Percentiles rank a stretch among this genome's conserved stretches.
These are phyloP conservation scores for Pectinophora gossypiella DNA, from an alignment of 1,140 invertebrate species.

Conservation along the genomic window DNA sequence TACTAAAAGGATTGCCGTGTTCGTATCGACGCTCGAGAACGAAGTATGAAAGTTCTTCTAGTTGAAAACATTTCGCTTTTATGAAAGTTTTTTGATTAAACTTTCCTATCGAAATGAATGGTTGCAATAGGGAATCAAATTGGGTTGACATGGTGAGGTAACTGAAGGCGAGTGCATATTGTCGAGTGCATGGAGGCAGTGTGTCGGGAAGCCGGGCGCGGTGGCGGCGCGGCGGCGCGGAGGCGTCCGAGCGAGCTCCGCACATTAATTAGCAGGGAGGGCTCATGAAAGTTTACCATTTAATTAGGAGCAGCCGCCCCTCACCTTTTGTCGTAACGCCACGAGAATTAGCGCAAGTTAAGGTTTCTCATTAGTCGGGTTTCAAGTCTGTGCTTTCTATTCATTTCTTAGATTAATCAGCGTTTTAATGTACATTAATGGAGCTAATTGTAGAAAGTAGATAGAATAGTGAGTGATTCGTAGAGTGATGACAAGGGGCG, in stretches of 20 bases:
- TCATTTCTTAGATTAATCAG: background rate
- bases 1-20: slow-evolving; percentile 68
- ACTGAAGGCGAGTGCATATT: background rate
- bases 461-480: too few species aligned
- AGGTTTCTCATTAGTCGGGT: slow-evolving; percentile 36
- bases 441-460: too few species aligned
- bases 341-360: slow-evolving; percentile 39
- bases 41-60: slow-evolving; percentile 26
- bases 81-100: slow-evolving; percentile 13
- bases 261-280: slow-evolving; percentile 67
- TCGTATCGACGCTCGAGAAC: slow-evolving; percentile 42
- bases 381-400: slow-evolving; percentile 18
- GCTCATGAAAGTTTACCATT: slow-evolving; percentile 74
- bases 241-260: slow-evolving; percentile 51
- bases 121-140: background rate
- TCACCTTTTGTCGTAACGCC: slow-evolving; percentile 50
- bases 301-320: slow-evolving; percentile 65
- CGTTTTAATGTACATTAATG: background rate
- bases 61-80: slow-evolving; percentile 12
- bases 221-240: slow-evolving; percentile 10
- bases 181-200: background rate
- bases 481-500: slow-evolving; percentile 45
- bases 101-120: slow-evolving; percentile 1
- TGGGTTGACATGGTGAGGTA: too few species aligned
- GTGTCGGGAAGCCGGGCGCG: background rate